phyloP scores from a whole-genome alignment of 2,113 vertebrate species.

The Ictalurus furcatus region DNA sequence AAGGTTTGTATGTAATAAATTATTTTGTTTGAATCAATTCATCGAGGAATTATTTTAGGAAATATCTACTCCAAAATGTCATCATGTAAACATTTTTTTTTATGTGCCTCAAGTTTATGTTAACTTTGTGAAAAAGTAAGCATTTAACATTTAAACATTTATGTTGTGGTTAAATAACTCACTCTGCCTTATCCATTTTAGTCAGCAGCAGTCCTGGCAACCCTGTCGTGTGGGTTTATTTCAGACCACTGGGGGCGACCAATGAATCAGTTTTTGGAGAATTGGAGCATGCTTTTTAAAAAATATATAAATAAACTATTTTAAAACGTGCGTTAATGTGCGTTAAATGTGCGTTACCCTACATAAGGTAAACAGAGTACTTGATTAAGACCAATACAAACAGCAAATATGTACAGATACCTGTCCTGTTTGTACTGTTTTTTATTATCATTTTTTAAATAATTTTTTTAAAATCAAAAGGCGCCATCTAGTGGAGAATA shows the following conservation, averaged over 20 bases:
- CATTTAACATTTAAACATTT: background rate
- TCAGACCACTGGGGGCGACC: background rate
- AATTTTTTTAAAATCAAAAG: background rate
- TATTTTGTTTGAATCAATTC: background rate
- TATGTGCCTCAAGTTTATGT: background rate
- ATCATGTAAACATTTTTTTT: background rate
- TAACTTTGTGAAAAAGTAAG: background rate
- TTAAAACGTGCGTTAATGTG: background rate
- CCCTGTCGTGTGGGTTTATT: background rate
- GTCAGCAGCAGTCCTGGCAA: background rate
- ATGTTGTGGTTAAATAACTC: background rate
- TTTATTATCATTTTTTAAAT: too few species aligned
- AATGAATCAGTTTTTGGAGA: background rate
- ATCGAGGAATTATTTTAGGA: background rate
- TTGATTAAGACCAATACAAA: background rate
- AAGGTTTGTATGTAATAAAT: background rate
- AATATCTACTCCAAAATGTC: background rate
- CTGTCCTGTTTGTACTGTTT: background rate
- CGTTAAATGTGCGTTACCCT: too few species aligned
- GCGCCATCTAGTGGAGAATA: background rate
- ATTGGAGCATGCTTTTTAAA: background rate
- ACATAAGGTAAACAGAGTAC: background rate
- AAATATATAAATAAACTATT: background rate
- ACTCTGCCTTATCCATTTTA: background rate
- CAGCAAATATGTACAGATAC: background rate